Percentiles rank a stretch among this genome's conserved stretches.
Conservation (phyloP, 35 echinoderm and acorn worm species). For the Chiridota heheva region DNA sequence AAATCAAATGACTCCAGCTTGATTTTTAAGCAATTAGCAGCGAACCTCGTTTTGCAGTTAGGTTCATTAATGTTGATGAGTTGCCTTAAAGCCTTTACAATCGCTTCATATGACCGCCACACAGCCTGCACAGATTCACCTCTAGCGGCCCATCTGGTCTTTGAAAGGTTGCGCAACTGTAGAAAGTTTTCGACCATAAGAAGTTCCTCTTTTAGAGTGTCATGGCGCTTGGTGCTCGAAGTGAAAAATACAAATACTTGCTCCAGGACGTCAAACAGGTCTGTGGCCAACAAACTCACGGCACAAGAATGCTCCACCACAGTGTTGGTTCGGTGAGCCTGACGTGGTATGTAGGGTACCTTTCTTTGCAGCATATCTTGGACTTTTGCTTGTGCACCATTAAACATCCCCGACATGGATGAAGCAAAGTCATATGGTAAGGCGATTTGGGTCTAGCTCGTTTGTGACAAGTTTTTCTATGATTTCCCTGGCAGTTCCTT, state of each 20-base stretch:
- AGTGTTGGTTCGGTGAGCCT: constrained; percentile 24
- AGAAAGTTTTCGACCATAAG: not conserved
- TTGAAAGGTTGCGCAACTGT: constrained; percentile 20
- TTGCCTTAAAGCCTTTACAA: not conserved
- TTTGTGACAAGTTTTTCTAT: not conserved
- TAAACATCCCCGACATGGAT: not conserved
- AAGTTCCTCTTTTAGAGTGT: not conserved
- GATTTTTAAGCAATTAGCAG: constrained; percentile 1
- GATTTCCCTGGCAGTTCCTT: not conserved
- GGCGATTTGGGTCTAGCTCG: not conserved
- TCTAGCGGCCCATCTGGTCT: constrained; percentile 17
- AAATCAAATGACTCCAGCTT: constrained; percentile 28
- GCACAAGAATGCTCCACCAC: constrained; percentile 22
- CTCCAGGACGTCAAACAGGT: constrained; percentile 24
- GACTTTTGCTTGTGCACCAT: constrained; percentile 7
- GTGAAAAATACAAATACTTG: constrained; percentile 32
- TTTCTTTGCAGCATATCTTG: constrained; percentile 2
- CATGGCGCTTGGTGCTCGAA: constrained; percentile 25
- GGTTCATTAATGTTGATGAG: not conserved
- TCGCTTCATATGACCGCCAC: constrained; percentile 22
- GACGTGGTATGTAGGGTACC: constrained; percentile 34
- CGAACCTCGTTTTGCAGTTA: not conserved
- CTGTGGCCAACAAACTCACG: not conserved
- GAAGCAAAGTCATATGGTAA: constrained; percentile 24
- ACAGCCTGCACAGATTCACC: constrained; percentile 29